Evolutionary conservation across 2,797 vertebrate species (phyloP), one percentile per base, ranked within the genome.

Genomic region (Harpagifer antarcticus): DNA sequence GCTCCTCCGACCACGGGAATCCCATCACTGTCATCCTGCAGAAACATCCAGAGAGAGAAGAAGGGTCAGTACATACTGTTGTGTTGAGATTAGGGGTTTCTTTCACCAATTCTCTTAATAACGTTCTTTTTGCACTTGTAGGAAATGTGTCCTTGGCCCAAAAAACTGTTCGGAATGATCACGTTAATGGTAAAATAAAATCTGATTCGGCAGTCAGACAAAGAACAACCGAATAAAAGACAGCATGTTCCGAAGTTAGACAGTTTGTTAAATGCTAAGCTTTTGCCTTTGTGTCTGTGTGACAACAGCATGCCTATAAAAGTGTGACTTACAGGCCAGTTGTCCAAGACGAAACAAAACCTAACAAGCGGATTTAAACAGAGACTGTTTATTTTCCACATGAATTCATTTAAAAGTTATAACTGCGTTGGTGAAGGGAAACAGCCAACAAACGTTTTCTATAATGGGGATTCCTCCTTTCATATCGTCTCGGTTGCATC

Each of bases 1-100:
- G 96, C 95, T 99, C 98, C 93, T 99, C 98, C 82, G 98, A 99
- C 98, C 98, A 99, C 43, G 98, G 98, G 93, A n/a, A 99, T 99
- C 89, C 98, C 98, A 95, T 99, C 98, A 81, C 97, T 99, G 96
- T 99, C 98, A 88, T 99, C 98, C 98, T 99, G 88, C 44, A 67
- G 57, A 84, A 49, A 80, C 49, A 84, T n/a, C 20, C 14, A 81
- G 42, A 76, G 43, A 74, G 56, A 62, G 33, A 84, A 50, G 72
- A 9, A 0, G 3, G 13, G 53, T 82, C n/a, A 89, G 47, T 48
- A 37, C 9, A 58, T 70, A 68, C 19, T 3, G 3, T 8, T 1
- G 33, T 44, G 70, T 3, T 2, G 52, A 23, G 33, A 48, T 15
- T 17, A 10, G 1, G 2, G 3, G 3, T 43, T 54, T 71, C 0